Base-by-base conservation (phyloP, 2,113 vertebrate species). In the Atherinomorus stipes region DNA sequence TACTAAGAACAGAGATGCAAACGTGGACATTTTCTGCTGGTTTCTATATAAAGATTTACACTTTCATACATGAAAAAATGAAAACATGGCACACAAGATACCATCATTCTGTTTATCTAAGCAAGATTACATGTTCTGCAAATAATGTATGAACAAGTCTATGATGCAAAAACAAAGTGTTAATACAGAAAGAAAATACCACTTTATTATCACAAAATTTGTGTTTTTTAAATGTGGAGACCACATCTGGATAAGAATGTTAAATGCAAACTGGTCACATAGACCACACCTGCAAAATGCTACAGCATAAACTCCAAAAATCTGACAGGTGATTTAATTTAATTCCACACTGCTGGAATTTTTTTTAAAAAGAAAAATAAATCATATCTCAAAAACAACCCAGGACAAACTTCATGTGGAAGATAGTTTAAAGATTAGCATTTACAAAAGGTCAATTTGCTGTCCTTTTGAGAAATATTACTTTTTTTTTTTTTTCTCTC, bases 141-240 rank as follows among this genome's bases (percentile, higher is more conserved):
- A 67, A 84, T 52, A 68, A 26, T 44, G 66, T 68, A 59, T 62
- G 25, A 84, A 59, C 44, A 50, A 66, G 22, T 66, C 19, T 65
- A 31, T 42, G 31, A 15, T 64, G 31, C 45, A 69, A 64, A 61
- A 62, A 62, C 13, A 67, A 64, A 59, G 51, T 15, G n/a, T 70
- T 58, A 47, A 68, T 71, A 83, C 58, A 88, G 58, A 86, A 52
- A 77, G 34, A 70, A 81, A 61, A 78, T 5, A 44, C 25, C 51
- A 23, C 34, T 65, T 62, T 81, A 76, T 80, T 78, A 83, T 77
- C 57, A 45, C 37, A 64, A 38, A 64, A 76, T 64, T 74, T 6
- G 63, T 59, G 0, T 22, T 65, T 71, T 52, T 84, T 45, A 26
- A 57, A 59, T 78, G 44, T 74, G 52, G 22, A 80, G 47, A 77